Evolutionary conservation across 37 sponge, comb jelly and placozoan species (phyloP).

Genomic region (Theonella swinhoei): DNA sequence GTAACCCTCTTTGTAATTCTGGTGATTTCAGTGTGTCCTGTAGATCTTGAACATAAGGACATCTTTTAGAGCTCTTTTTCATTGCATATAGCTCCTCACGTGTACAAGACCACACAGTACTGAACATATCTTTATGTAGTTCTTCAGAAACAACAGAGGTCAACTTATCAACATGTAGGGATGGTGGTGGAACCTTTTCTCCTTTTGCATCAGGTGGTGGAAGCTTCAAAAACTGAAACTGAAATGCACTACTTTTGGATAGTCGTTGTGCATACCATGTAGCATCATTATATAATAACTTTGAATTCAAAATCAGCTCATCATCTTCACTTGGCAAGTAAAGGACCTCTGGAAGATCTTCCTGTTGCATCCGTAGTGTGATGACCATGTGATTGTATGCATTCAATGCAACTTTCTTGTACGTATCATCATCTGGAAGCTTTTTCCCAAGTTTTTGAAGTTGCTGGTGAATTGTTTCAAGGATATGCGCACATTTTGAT

Average conservation of each 20-base stretch:
- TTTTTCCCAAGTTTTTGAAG: neutral
- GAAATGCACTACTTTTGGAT: too few species aligned
- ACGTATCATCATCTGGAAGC: neutral
- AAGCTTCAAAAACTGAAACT: neutral
- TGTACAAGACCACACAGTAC: slow-evolving; percentile 11
- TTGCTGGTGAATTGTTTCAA: slow-evolving; percentile 2
- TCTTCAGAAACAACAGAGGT: slow-evolving; percentile 37
- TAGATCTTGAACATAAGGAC: slow-evolving; percentile 1
- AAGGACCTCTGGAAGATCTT: too few species aligned
- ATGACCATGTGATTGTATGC: slow-evolving; percentile 35
- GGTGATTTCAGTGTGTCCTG: slow-evolving; percentile 4
- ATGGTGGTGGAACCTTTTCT: slow-evolving; percentile 21
- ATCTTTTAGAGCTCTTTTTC: neutral
- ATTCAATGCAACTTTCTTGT: slow-evolving; percentile 4
- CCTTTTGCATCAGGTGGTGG: slow-evolving; percentile 40
- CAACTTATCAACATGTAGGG: slow-evolving; percentile 32
- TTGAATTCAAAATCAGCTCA: slow-evolving; percentile 6
- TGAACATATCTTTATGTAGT: slow-evolving; percentile 14
- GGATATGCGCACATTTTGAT: slow-evolving; percentile 11
- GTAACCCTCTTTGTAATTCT: slow-evolving; percentile 26
- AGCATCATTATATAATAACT: slow-evolving; percentile 43
- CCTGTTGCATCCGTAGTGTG: neutral
- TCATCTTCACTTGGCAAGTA: slow-evolving; percentile 23
- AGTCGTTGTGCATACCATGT: slow-evolving; percentile 40
- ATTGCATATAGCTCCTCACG: slow-evolving; percentile 24